Conservation (phyloP, 2,797 vertebrate genomes). For the Hippoglossus hippoglossus region DNA sequence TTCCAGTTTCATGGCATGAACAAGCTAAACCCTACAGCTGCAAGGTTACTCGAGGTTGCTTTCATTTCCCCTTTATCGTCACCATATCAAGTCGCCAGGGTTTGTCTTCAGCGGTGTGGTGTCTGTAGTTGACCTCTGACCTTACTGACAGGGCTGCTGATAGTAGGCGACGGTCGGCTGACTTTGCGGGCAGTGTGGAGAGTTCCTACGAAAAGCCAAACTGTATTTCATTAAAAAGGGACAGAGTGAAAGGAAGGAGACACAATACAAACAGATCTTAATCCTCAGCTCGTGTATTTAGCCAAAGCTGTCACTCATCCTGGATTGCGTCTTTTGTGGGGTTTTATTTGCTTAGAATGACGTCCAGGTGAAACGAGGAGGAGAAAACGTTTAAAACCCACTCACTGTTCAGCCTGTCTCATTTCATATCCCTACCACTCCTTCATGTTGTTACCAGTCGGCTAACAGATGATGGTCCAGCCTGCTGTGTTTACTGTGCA, state of each 20-base stretch:
- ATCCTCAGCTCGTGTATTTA: neutral
- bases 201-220: neutral
- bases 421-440: neutral
- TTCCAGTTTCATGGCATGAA: neutral
- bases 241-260: constrained; percentile 3
- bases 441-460: neutral
- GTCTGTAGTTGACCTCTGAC: constrained; percentile 27
- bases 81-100: constrained; percentile 1
- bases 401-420: neutral
- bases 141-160: constrained; percentile 10
- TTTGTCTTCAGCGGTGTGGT: constrained; percentile 26
- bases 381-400: too few relatives aligned
- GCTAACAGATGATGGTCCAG: neutral
- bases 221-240: constrained; percentile 2
- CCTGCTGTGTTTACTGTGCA: constrained; percentile 7
- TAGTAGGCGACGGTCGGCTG: neutral
- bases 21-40: neutral
- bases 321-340: neutral
- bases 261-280: neutral
- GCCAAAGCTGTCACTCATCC: neutral
- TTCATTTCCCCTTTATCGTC: neutral
- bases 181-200: neutral
- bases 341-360: constrained; percentile 3
- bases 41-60: constrained; percentile 8
- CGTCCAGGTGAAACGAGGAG: neutral